Conservation (phyloP, 2,888 invertebrate genomes). For the Erpobdella octoculata region DNA sequence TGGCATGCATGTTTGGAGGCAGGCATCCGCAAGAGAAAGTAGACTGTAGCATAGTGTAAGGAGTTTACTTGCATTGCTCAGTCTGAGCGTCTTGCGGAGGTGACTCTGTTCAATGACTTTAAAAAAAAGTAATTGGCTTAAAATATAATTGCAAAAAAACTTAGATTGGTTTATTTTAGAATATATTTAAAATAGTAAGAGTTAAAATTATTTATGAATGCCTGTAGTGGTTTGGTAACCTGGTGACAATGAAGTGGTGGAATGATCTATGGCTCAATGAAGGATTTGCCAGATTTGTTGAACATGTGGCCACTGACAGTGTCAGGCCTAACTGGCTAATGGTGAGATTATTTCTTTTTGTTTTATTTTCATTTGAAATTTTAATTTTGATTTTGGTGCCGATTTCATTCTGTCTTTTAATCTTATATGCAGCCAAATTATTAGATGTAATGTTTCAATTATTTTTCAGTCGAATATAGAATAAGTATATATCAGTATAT, state of each 20-base stretch:
- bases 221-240: conserved; percentile 53
- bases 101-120: too few species aligned
- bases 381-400: background rate
- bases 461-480: too few species aligned
- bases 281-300: conserved; percentile 83
- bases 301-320: conserved; percentile 63
- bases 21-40: too few species aligned
- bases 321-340: conserved; percentile 72
- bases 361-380: background rate
- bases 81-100: too few species aligned
- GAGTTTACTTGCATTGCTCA: too few species aligned
- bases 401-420: background rate
- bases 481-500: too few species aligned
- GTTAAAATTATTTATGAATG: background rate
- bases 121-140: too few species aligned
- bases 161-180: background rate
- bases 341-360: conserved; percentile 55
- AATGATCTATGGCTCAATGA: conserved; percentile 80
- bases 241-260: conserved; percentile 81
- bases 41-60: too few species aligned
- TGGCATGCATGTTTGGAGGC: too few species aligned
- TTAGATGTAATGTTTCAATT: too few species aligned
- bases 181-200: too few species aligned
- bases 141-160: background rate
- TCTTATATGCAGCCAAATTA: too few species aligned